Base-by-base conservation (phyloP, 2,888 invertebrate genomes). In the Callimorpha dominula region DNA sequence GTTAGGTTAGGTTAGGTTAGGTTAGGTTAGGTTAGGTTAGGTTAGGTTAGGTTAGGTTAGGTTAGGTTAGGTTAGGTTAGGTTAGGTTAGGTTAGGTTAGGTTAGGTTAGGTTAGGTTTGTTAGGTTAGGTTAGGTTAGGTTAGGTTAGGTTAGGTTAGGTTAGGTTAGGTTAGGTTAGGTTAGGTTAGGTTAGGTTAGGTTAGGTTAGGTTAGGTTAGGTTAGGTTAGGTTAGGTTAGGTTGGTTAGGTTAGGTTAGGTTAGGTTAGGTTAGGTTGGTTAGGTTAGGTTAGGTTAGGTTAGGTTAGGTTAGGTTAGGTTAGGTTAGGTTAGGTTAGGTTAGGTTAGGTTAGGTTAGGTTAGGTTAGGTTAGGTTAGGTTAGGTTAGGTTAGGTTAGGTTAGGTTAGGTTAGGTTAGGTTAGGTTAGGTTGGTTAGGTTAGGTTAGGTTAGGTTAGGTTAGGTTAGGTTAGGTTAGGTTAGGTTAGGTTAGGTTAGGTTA, bases 1-100 rank as follows among this genome's bases (percentile, higher is more conserved):
- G n/a, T n/a, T n/a, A n/a, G n/a, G 76, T 76, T 76, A 76, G 76
- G 76, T 76, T 76, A 76, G 76, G 76, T 76, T 76, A 73, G 73
- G 76, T 73, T 76, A 70, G 73, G 71, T 76, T 73, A 76, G 73
- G 76, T 73, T 76, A 76, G 76, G 76, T 76, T 76, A 76, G 76
- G 76, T 76, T 76, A 76, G 76, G 76, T 76, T 76, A 76, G 73
- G 76, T 73, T 73, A 76, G 73, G 73, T n/a, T n/a, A n/a, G n/a
- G n/a, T n/a, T n/a, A n/a, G n/a, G n/a, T n/a, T 74, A 71, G 70
- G 74, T 74, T 74, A 74, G 74, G 74, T 74, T 74, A 74, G 74
- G 74, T 74, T 74, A 74, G 74, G 74, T 74, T 74, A 74, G 74
- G 74, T 74, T 74, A 74, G 74, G 74, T 74, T 74, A 74, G 74